Evolutionary conservation across 2,888 invertebrate species (phyloP).

Genomic region (Aporophyla lueneburgensis): DNA sequence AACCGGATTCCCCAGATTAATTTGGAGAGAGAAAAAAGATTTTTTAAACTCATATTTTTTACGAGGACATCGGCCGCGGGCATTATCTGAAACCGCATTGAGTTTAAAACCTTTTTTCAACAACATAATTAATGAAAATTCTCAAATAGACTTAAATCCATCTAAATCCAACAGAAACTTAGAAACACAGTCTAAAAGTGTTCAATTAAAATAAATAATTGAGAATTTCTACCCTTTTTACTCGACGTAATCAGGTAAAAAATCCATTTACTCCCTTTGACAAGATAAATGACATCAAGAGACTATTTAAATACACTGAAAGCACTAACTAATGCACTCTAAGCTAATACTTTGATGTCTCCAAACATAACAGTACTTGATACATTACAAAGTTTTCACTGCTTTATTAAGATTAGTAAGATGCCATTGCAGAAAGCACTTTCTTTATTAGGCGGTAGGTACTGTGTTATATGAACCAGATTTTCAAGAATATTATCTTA

Average conservation of each 20-base stretch:
- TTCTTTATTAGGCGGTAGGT: slow-evolving; percentile 11
- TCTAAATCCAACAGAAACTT: background rate
- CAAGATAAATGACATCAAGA: slow-evolving; percentile 44
- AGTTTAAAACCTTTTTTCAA: slow-evolving; percentile 8
- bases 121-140: background rate
- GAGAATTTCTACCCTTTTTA: slow-evolving; percentile 29
- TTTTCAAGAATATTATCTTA: slow-evolving; percentile 8
- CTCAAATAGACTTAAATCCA: background rate
- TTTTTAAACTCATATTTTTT: background rate
- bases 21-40: background rate
- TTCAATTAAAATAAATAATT: slow-evolving; percentile 46
- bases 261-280: slow-evolving; percentile 52
- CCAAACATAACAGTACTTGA: slow-evolving; percentile 7
- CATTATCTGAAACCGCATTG: background rate
- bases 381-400: slow-evolving; percentile 28
- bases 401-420: background rate
- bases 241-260: slow-evolving; percentile 46
- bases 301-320: slow-evolving; percentile 33
- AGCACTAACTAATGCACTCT: slow-evolving; percentile 46
- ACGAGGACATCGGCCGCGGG: background rate
- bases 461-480: background rate
- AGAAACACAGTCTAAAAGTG: slow-evolving; percentile 16
- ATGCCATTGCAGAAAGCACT: slow-evolving; percentile 22
- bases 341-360: slow-evolving; percentile 35
- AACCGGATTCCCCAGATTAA: no score